phyloP scores from a whole-genome alignment of 2,888 invertebrate species.

The Pseudolycoriella hygida region DNA sequence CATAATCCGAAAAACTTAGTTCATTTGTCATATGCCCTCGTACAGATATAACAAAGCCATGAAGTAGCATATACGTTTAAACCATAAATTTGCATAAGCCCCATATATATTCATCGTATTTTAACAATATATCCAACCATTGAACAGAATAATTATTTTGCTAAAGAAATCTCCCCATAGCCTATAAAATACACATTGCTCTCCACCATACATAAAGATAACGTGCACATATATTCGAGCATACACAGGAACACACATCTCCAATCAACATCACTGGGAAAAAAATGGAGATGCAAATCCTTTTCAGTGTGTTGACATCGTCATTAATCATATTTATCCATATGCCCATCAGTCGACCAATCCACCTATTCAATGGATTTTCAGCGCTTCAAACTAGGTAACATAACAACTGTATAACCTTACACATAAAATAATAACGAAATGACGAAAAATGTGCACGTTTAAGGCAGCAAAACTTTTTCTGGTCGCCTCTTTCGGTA shows the following conservation, averaged over 20 bases:
- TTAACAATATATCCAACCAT: no score
- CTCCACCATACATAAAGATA: no score
- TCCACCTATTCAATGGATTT: no score
- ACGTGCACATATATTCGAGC: background rate
- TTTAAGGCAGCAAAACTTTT: background rate
- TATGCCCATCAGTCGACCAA: background rate
- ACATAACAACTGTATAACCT: background rate
- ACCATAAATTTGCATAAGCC: background rate
- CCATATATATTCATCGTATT: background rate
- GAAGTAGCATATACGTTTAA: no score
- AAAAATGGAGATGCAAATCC: background rate
- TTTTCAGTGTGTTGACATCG: background rate
- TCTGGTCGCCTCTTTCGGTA: background rate
- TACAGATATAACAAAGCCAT: background rate
- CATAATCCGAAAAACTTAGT: background rate
- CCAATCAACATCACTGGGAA: background rate
- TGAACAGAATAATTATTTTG: no score
- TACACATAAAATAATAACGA: background rate
- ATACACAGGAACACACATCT: background rate
- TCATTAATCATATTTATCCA: slow-evolving; percentile 1
- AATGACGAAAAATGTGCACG: background rate
- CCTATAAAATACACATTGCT: no score
- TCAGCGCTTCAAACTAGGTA: background rate
- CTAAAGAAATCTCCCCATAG: no score
- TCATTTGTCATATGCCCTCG: background rate